Conservation (phyloP, 2,797 vertebrate genomes). For the Leptoclinus maculatus region DNA sequence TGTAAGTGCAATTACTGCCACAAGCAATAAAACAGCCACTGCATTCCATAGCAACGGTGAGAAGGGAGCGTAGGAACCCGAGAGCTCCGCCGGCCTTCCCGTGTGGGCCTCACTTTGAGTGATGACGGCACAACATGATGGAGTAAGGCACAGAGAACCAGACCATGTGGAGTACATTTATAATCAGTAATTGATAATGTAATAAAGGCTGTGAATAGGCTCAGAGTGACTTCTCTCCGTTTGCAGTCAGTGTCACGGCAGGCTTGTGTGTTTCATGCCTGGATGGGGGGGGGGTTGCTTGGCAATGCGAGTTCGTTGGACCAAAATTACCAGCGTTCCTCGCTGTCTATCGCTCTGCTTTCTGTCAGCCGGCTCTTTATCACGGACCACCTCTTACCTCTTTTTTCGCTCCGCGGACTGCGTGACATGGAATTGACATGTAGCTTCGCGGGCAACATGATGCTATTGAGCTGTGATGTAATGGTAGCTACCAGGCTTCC, state of each 20-base stretch:
- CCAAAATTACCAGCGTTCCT: constrained; percentile 63
- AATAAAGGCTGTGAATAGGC: constrained; percentile 82
- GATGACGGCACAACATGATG: constrained; percentile 84
- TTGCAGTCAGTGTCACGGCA: constrained; percentile 72
- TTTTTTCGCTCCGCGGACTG: constrained; percentile 76
- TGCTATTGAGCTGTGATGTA: constrained; percentile 84
- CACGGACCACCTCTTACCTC: constrained; percentile 72
- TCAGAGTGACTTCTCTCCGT: constrained; percentile 70
- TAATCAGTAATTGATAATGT: constrained; percentile 86
- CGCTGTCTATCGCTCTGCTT: constrained; percentile 64
- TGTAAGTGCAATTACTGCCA: constrained; percentile 84
- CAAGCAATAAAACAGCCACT: constrained; percentile 79
- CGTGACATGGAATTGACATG: constrained; percentile 82
- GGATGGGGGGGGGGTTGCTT: constrained; percentile 40
- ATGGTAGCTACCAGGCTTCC: constrained; percentile 79
- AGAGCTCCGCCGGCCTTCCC: constrained; percentile 69
- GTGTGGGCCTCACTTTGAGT: constrained; percentile 83
- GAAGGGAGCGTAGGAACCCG: constrained; percentile 66
- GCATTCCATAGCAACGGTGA: constrained; percentile 76
- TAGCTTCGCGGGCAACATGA: constrained; percentile 76
- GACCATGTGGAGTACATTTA: constrained; percentile 80
- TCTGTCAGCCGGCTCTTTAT: constrained; percentile 76
- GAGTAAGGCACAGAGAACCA: constrained; percentile 80
- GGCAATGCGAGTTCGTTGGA: constrained; percentile 57
- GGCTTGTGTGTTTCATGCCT: constrained; percentile 67